Evolutionary conservation across 2,888 invertebrate species (phyloP).

Genomic region (Morpho deidamia): DNA sequence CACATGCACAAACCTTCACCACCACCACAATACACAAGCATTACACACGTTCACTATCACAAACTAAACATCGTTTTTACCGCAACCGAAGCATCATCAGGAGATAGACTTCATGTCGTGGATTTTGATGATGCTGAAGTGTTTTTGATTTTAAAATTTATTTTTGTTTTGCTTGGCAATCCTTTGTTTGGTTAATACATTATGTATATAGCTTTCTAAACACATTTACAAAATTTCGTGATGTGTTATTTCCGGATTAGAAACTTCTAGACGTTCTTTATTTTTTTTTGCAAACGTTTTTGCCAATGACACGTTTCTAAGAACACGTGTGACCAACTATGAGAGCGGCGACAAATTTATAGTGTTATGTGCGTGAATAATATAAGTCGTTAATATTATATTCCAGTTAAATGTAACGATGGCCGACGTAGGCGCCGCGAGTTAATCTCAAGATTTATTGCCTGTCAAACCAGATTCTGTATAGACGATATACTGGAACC

Average conservation of each 20-base stretch:
- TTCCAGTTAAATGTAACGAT: conserved; percentile 27
- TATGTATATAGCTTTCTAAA: too few species aligned
- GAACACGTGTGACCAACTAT: conserved; percentile 9
- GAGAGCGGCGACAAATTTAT: conserved; percentile 25
- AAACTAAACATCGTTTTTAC: too few species aligned
- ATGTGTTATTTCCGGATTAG: not conserved
- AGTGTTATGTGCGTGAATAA: conserved; percentile 25
- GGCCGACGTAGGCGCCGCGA: conserved; percentile 25
- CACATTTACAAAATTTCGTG: too few species aligned
- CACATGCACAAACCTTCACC: too few species aligned
- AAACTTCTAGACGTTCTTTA: not conserved
- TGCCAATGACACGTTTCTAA: not conserved
- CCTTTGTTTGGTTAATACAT: too few species aligned
- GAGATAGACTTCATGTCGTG: too few species aligned
- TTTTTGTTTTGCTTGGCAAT: too few species aligned
- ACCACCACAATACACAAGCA: too few species aligned
- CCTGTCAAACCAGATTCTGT: conserved; percentile 20
- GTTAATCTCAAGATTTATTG: conserved; percentile 26
- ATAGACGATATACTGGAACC: conserved; percentile 7
- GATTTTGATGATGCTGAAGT: too few species aligned
- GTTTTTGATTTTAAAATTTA: too few species aligned
- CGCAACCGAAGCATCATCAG: too few species aligned
- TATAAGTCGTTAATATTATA: conserved; percentile 26
- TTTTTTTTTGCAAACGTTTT: not conserved
- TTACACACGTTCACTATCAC: too few species aligned